Conservation (phyloP, 2,113 vertebrate genomes). For the Centropus unirufus region DNA sequence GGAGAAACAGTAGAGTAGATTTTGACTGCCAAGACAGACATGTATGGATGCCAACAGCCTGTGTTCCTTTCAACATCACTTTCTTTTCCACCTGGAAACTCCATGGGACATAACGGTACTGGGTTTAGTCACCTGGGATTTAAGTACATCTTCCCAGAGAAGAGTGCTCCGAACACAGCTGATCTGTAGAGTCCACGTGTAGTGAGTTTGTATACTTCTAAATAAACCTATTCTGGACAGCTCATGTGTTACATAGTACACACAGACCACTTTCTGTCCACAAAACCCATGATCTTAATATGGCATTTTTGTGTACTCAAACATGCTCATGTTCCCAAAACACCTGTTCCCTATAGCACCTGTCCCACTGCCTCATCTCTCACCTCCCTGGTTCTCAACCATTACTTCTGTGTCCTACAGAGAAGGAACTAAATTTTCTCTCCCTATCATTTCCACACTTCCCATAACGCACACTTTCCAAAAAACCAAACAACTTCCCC, state of each 20-base stretch:
- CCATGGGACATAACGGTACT: not conserved
- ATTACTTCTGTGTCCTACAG: not conserved
- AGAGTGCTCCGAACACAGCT: not conserved
- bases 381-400: not conserved
- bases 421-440: not conserved
- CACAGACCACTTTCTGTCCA: not conserved
- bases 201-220: not conserved
- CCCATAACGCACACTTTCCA: not conserved
- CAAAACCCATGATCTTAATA: fast-evolving
- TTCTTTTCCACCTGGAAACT: not conserved
- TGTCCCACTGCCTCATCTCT: not conserved
- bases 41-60: not conserved
- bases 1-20: not conserved
- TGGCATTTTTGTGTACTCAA: not conserved
- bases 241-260: not conserved
- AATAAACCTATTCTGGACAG: not conserved
- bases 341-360: not conserved
- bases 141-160: not conserved
- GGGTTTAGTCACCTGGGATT: not conserved
- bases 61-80: not conserved
- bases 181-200: not conserved
- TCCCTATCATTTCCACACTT: fast-evolving
- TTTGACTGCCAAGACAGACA: not conserved
- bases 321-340: not conserved
- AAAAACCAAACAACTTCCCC: not conserved